phyloP scores from a whole-genome alignment of 35 echinoderm and acorn worm species.

The Lytechinus pictus region DNA sequence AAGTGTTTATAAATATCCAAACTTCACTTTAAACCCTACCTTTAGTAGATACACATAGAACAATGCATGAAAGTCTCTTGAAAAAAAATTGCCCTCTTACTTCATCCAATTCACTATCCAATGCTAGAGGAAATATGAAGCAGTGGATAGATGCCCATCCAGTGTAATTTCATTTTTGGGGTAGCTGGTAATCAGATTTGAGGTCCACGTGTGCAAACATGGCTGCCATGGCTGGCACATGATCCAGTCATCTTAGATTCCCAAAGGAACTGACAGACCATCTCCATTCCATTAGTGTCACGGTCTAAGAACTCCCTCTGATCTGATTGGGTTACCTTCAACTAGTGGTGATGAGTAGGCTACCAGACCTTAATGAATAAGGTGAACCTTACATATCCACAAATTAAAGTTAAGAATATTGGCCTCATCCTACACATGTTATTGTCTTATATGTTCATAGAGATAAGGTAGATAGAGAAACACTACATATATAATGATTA shows the following conservation, averaged over 20 bases:
- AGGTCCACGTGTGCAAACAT: slow-evolving; percentile 34
- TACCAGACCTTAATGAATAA: not conserved
- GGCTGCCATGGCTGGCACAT: not conserved
- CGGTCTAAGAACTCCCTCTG: not conserved
- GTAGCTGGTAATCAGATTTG: slow-evolving; percentile 22
- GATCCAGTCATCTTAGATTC: slow-evolving; percentile 15
- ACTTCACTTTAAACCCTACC: not conserved
- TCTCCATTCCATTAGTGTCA: slow-evolving; percentile 1
- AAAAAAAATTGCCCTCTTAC: not conserved
- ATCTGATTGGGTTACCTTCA: not conserved
- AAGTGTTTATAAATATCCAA: not conserved
- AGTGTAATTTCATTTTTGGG: slow-evolving; percentile 17
- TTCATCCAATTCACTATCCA: not conserved
- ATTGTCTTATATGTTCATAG: no score
- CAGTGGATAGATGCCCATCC: not conserved
- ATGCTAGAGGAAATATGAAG: not conserved
- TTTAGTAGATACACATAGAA: not conserved
- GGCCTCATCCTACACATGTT: no score
- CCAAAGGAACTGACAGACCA: not conserved
- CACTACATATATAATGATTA: no score
- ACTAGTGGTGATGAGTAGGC: not conserved
- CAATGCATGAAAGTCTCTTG: not conserved
- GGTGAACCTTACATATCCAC: not conserved
- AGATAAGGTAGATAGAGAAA: no score
- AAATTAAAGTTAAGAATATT: no score